phyloP scores from a whole-genome alignment of 2,113 vertebrate genomes.

The Cheilinus undulatus region DNA sequence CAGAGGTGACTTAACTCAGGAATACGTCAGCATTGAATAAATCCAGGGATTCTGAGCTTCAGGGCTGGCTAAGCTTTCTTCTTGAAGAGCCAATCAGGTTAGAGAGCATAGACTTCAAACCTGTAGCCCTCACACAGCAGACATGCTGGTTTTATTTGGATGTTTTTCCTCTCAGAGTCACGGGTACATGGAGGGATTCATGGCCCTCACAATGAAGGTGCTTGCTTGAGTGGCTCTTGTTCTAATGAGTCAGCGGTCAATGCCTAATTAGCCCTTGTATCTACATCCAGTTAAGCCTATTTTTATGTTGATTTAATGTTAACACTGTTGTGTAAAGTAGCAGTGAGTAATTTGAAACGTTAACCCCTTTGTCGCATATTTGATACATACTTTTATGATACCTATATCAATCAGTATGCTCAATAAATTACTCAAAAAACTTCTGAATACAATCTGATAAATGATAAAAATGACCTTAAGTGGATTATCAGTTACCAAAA shows the following conservation, averaged over 20 bases:
- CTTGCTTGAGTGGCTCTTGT: conserved; percentile 52
- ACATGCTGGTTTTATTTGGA: conserved; percentile 32
- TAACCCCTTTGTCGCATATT: too few species aligned
- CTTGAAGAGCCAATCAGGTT: conserved; percentile 9
- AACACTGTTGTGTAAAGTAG: background rate
- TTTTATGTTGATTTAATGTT: conserved; percentile 24
- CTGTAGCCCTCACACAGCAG: conserved; percentile 5
- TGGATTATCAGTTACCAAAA: too few species aligned
- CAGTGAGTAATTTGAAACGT: too few species aligned
- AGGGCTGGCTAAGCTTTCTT: background rate
- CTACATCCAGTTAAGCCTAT: conserved; percentile 9
- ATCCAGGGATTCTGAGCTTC: background rate
- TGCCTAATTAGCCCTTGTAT: conserved; percentile 41
- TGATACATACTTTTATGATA: too few species aligned
- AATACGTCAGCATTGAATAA: conserved; percentile 4
- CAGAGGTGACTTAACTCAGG: too few species aligned
- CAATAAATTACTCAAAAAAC: too few species aligned
- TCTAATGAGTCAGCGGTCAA: conserved; percentile 51
- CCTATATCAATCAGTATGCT: too few species aligned
- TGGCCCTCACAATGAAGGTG: conserved; percentile 39
- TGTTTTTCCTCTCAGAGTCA: conserved; percentile 20
- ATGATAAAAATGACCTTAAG: too few species aligned
- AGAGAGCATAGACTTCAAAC: background rate
- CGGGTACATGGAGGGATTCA: conserved; percentile 42
- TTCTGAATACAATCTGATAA: too few species aligned